These are phyloP conservation scores for Salvelinus fontinalis DNA, from an alignment of 2,113 vertebrate species.

Conservation along the genomic window DNA sequence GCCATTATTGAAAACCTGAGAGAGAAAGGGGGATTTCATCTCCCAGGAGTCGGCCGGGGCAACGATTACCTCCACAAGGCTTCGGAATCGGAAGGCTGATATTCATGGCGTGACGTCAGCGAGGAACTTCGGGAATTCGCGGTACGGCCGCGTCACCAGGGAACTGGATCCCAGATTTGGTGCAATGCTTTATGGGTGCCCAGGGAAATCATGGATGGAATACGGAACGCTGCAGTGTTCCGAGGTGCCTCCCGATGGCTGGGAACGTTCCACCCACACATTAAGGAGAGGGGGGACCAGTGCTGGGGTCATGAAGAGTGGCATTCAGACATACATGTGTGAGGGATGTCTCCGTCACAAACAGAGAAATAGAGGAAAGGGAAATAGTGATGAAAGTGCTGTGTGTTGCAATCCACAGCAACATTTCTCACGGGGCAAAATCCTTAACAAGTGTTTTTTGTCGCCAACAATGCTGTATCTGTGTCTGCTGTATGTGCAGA, in stretches of 20 bases:
- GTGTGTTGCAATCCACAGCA: not conserved
- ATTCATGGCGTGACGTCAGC: conserved; percentile 16
- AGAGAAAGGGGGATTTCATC: conserved; percentile 32
- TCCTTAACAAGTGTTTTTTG: not conserved
- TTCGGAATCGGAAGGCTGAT: conserved; percentile 10
- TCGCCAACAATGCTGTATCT: not conserved
- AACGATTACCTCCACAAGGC: conserved; percentile 18
- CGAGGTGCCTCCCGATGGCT: conserved; percentile 17
- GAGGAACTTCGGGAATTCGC: not conserved
- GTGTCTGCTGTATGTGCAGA: not conserved
- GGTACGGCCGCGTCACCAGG: conserved; percentile 3
- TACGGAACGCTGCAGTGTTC: not conserved
- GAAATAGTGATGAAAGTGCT: conserved; percentile 23
- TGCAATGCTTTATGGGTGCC: conserved; percentile 5
- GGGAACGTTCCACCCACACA: conserved; percentile 15
- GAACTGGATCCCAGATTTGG: conserved; percentile 5
- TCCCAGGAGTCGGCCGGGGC: conserved; percentile 24
- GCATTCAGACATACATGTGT: not conserved
- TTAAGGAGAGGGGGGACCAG: not conserved
- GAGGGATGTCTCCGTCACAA: conserved; percentile 15
- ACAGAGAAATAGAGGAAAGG: conserved; percentile 23
- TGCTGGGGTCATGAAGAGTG: not conserved
- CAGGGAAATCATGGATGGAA: conserved; percentile 32
- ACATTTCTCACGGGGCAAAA: conserved; percentile 25
- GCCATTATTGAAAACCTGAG: conserved; percentile 28